Evolutionary conservation across 1,140 invertebrate species (phyloP), one percentile per base, ranked within the genome.

Genomic region (Halotydeus destructor): DNA sequence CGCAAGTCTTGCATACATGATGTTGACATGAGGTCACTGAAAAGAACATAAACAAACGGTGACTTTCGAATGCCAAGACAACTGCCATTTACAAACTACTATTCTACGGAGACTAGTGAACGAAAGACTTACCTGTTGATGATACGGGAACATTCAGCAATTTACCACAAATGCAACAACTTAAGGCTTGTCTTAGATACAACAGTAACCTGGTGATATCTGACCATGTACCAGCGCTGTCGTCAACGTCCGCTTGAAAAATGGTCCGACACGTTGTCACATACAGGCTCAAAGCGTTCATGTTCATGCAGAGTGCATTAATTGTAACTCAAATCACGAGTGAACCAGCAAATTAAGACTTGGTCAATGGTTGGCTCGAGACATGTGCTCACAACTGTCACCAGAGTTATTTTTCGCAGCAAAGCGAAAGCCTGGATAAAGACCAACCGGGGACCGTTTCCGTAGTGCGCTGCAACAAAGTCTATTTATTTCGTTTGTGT

Each of bases 121-220:
- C n/a, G n/a, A n/a, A n/a, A n/a, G n/a, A n/a, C n/a, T 9, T 30
- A 30, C 27, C 27, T 3, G 67, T 69, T n/a, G 81, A 78, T 32
- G 76, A 74, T 55, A 75, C 75, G 2, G 83, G 82, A 56, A 80
- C 74, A 35, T 74, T 73, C 33, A 85, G 60, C 42, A 88, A 64
- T 55, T 79, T 75, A 40, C 75, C 74, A 60, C 83, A 88, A 27
- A 86, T 82, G 41, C 77, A 78, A 60, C 83, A 88, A 44, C 77
- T 78, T 44, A 91, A 63, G 49, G 80, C 76, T 60, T 83, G 78
- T 30, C 81, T 67, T 52, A 88, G 65, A 60, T 80, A 79, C 1
- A 77, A 78, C 45, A 88, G 66, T 47, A 81, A 68, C 45, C 77
- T 65, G 60, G 77, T 79, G 38, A 89, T 62, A 61, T 86, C 80